Base-by-base conservation (phyloP, 2,797 vertebrate genomes). In the Gila robusta region DNA sequence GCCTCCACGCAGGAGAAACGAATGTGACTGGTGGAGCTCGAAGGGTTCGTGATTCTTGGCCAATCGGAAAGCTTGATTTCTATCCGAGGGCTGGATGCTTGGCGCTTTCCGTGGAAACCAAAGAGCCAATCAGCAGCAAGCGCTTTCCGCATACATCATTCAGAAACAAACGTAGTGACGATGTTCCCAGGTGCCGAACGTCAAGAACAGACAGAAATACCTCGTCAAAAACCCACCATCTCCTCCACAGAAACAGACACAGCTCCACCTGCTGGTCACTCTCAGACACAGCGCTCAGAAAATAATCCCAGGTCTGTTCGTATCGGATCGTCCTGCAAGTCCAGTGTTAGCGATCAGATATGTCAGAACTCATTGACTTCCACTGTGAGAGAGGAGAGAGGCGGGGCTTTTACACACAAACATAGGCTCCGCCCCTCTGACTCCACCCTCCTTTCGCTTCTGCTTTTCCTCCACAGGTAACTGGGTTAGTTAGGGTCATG, bases 391-490 rank as follows among this genome's bases (percentile, higher is more conserved):
- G 52, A 19, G 2, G 71, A 28, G 70, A 59, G 32, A 35, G 85
- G 83, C 10, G 16, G 17, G 35, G 52, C 73, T 41, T 4, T 66
- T 10, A 12, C 23, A 9, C 17, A 23, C 23, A 56, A 72, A 16
- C 66, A 56, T 3, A 64, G 54, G 56, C 70, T 70, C 79, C 78
- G 54, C 56, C 81, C 88, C n/a, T 84, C 88, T 52, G 87, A 88
- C 86, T 66, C 90, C 52, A 32, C 83, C 39, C 70, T 89, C 49
- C 32, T 84, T 32, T 89, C 90, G 6, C 41, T 87, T 39, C 79
- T 91, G 82, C 78, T 87, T 59, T 88, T 89, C 44, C 77, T 88
- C 37, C 77, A 35, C 73, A 88, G 90, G 90, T 89, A 91, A 87
- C 77, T 59, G 76, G 62, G 39, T 66, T 69, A 17, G 69, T 32